phyloP scores from a whole-genome alignment of 2,888 invertebrate genomes.

The Eilema depressum region DNA sequence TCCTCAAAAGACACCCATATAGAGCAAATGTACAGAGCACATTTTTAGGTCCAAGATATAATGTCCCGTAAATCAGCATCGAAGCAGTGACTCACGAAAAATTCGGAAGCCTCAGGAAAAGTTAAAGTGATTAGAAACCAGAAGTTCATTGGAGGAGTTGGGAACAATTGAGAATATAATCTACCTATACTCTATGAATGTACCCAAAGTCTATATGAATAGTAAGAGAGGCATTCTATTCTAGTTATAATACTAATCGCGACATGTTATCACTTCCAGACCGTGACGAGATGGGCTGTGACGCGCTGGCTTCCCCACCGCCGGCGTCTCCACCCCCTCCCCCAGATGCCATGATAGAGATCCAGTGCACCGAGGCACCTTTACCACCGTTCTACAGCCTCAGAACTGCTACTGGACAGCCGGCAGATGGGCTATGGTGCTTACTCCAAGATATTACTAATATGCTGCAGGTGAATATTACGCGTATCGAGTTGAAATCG shows the following conservation, averaged over 20 bases:
- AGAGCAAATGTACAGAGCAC: no score
- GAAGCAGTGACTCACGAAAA: no score
- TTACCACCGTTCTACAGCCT: conserved; percentile 94
- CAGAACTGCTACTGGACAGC: conserved; percentile 86
- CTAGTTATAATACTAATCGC: not conserved
- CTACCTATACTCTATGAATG: no score
- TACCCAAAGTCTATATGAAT: no score
- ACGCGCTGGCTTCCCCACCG: conserved; percentile 87
- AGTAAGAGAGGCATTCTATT: no score
- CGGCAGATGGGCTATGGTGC: conserved; percentile 91
- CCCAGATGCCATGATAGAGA: conserved; percentile 88
- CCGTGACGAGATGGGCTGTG: conserved; percentile 86
- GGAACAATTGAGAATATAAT: no score
- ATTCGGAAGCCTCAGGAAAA: no score
- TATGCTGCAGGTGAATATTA: conserved; percentile 86
- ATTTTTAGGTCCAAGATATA: no score
- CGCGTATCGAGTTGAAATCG: not conserved
- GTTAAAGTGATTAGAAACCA: no score
- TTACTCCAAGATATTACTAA: conserved; percentile 93
- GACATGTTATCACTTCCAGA: conserved; percentile 60
- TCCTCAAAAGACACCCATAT: no score
- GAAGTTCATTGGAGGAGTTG: no score
- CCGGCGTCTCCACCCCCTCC: conserved; percentile 84
- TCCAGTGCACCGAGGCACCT: conserved; percentile 93
- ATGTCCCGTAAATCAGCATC: no score